Evolutionary conservation across 1,140 invertebrate species (phyloP).

Genomic region (Diachasma alloeum): DNA sequence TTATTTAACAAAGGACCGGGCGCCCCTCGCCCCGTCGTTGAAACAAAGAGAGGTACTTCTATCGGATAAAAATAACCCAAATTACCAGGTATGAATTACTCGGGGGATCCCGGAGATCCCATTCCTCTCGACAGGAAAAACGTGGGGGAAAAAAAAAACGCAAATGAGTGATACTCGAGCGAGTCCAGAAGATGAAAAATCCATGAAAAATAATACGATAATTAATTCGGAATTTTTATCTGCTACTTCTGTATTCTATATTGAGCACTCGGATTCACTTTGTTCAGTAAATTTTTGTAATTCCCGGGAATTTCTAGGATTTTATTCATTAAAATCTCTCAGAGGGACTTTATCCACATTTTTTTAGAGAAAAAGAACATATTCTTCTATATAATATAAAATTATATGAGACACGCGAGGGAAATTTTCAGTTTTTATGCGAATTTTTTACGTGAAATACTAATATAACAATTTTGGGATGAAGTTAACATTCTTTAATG

Average conservation of each 20-base stretch:
- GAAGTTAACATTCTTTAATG: too few relatives aligned
- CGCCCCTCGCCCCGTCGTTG: neutral
- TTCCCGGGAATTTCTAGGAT: too few relatives aligned
- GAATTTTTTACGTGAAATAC: too few relatives aligned
- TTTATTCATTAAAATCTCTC: neutral
- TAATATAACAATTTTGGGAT: too few relatives aligned
- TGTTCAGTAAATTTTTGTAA: too few relatives aligned
- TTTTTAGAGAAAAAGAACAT: too few relatives aligned
- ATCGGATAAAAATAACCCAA: conserved; percentile 27
- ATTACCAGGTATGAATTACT: conserved; percentile 23
- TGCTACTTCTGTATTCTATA: neutral
- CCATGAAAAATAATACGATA: neutral
- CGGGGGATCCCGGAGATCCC: neutral
- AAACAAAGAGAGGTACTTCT: conserved; percentile 21
- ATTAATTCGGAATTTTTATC: neutral
- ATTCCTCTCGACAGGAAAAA: neutral
- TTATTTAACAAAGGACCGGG: conserved; percentile 25
- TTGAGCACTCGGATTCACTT: too few relatives aligned
- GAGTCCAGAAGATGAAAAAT: neutral
- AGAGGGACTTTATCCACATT: neutral
- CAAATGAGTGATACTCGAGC: neutral
- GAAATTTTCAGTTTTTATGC: too few relatives aligned
- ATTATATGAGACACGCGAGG: too few relatives aligned
- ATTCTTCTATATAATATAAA: too few relatives aligned
- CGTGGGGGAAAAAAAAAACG: conserved; percentile 8